phyloP scores from a whole-genome alignment of 2,888 invertebrate genomes.

The Uropetala carovei region DNA sequence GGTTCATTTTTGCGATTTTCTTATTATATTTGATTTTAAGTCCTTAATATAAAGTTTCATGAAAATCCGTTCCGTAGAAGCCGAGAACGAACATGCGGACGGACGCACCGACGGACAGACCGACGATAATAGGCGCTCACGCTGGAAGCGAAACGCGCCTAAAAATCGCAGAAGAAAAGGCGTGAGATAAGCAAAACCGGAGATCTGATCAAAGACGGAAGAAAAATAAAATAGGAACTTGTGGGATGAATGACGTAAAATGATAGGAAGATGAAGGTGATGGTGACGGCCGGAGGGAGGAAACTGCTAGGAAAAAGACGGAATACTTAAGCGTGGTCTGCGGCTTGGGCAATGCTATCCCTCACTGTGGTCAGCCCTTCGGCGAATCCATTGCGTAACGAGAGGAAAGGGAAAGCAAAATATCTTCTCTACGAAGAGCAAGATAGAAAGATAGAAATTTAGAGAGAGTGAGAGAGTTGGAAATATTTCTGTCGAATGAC shows the following conservation, averaged over 20 bases:
- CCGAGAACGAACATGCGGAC: too few species aligned
- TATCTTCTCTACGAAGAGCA: neutral
- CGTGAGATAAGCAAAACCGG: too few species aligned
- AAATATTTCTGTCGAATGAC: slow-evolving; percentile 12
- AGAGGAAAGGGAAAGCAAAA: neutral
- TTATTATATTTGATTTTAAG: too few species aligned
- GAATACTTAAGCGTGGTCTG: slow-evolving; percentile 21
- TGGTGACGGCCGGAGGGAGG: neutral
- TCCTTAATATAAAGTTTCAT: too few species aligned
- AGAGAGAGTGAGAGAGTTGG: neutral
- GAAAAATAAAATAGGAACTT: too few species aligned
- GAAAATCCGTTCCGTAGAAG: too few species aligned
- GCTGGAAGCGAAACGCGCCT: too few species aligned
- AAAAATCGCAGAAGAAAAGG: too few species aligned
- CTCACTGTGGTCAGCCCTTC: neutral
- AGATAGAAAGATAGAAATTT: neutral
- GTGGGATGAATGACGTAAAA: neutral
- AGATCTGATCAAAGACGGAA: too few species aligned
- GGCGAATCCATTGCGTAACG: neutral
- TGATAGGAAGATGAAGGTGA: neutral
- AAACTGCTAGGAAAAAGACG: neutral
- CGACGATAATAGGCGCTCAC: too few species aligned
- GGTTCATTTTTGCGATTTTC: too few species aligned
- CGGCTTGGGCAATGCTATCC: neutral
- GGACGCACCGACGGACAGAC: too few species aligned